Percentiles rank a stretch among this genome's conserved stretches.
phyloP scores from a whole-genome alignment of 2,797 vertebrate species.

The Melanogrammus aeglefinus region DNA sequence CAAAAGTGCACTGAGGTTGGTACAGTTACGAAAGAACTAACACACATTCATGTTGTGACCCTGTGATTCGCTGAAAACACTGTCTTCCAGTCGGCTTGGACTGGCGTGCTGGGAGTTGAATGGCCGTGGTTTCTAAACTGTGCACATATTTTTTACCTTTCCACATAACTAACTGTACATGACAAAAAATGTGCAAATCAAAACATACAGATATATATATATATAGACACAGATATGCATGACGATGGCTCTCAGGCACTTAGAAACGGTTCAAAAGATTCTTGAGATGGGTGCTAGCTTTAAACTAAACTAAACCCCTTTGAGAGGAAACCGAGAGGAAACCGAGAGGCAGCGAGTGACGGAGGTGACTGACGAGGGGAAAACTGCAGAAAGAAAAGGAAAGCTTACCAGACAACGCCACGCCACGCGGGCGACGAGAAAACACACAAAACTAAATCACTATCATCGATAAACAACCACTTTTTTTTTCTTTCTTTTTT shows the following conservation, averaged over 20 bases:
- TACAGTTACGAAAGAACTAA: constrained; percentile 7
- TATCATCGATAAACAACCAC: not conserved
- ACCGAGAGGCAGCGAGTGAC: not conserved
- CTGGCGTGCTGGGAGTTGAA: not conserved
- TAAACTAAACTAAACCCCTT: not conserved
- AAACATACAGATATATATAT: constrained; percentile 25
- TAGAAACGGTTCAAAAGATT: not conserved
- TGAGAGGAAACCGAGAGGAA: not conserved
- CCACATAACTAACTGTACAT: constrained; percentile 56
- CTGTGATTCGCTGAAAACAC: not conserved
- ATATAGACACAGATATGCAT: constrained; percentile 14
- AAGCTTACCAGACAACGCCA: not conserved
- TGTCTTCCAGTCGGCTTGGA: not conserved
- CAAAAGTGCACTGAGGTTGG: constrained; percentile 26
- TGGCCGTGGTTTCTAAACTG: not conserved
- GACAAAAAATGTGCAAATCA: constrained; percentile 74
- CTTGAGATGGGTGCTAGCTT: not conserved
- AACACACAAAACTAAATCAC: not conserved
- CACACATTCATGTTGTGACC: constrained; percentile 13
- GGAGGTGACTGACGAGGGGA: not conserved
- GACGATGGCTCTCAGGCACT: not conserved
- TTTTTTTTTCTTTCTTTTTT: not conserved
- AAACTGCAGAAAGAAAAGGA: not conserved
- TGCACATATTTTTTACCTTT: constrained; percentile 29
- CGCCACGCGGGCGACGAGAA: not conserved